Evolutionary conservation across 2,113 vertebrate species (phyloP).

Genomic region (Hipposideros armiger): DNA sequence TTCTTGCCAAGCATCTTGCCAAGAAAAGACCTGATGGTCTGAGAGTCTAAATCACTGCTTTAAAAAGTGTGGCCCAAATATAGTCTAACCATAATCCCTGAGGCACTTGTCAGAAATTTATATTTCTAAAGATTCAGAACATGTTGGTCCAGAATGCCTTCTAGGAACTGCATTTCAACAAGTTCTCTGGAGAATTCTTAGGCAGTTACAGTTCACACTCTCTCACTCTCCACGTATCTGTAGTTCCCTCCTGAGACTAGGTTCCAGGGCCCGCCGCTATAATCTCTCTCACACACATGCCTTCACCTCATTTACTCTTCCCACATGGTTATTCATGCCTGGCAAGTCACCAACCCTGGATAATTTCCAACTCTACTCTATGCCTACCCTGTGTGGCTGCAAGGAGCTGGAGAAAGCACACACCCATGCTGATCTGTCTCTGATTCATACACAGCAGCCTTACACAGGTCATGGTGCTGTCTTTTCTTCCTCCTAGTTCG

Average conservation of each 20-base stretch:
- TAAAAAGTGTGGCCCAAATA: not conserved
- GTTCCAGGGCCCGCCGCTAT: fast-evolving
- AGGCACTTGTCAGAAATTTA: not conserved
- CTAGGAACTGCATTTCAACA: not conserved
- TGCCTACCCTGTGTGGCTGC: not conserved
- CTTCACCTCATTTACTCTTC: not conserved
- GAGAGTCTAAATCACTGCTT: not conserved
- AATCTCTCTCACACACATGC: fast-evolving
- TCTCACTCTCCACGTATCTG: not conserved
- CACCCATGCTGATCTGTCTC: fast-evolving
- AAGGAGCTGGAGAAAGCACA: not conserved
- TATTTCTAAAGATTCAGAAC: not conserved
- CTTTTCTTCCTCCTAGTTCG: not conserved
- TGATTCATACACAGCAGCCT: not conserved
- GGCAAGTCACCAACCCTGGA: not conserved
- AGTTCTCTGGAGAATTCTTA: not conserved
- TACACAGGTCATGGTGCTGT: fast-evolving
- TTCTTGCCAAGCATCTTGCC: not conserved
- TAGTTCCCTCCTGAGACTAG: not conserved
- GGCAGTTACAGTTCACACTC: not conserved
- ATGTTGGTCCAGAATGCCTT: not conserved
- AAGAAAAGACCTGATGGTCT: not conserved
- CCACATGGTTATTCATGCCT: too few relatives aligned
- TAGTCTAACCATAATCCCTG: not conserved
- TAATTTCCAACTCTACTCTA: not conserved